phyloP scores from a whole-genome alignment of 92 coral and sea anemone genomes.

The Palythoa caribaeorum region DNA sequence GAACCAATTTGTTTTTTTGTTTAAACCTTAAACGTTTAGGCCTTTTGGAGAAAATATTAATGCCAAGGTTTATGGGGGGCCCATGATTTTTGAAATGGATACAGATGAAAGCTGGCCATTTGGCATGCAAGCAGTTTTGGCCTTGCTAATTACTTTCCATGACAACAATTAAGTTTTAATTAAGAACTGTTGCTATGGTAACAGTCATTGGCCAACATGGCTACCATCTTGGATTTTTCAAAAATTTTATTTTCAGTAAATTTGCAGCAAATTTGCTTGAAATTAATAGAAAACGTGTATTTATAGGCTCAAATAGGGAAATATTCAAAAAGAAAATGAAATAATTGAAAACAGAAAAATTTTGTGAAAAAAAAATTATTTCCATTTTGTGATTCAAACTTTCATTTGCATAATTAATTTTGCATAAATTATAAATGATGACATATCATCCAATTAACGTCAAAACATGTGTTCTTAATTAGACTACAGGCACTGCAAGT shows the following conservation, averaged over 20 bases:
- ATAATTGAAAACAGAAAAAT: conserved; percentile 11
- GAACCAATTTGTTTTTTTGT: conserved; percentile 43
- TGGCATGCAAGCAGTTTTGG: conserved; percentile 29
- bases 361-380: background rate
- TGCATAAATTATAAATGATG: conserved; percentile 22
- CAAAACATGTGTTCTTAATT: background rate
- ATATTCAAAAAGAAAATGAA: conserved; percentile 13
- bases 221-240: conserved; percentile 5
- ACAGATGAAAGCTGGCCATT: conserved; percentile 36
- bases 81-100: conserved; percentile 37
- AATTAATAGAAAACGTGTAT: conserved; percentile 12
- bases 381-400: conserved; percentile 35
- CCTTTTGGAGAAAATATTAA: conserved; percentile 27
- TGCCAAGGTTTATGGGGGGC: conserved; percentile 40
- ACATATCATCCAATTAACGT: background rate
- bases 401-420: conserved; percentile 14
- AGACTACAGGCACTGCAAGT: conserved; percentile 4
- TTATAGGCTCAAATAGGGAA: conserved; percentile 23
- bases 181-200: conserved; percentile 17
- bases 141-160: conserved; percentile 19
- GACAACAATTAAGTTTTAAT: conserved; percentile 6
- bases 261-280: conserved; percentile 18
- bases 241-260: conserved; percentile 14
- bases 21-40: conserved; percentile 37
- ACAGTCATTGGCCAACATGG: conserved; percentile 32